Base-by-base conservation (phyloP, 2,113 vertebrate species). In the Xiphophorus maculatus region DNA sequence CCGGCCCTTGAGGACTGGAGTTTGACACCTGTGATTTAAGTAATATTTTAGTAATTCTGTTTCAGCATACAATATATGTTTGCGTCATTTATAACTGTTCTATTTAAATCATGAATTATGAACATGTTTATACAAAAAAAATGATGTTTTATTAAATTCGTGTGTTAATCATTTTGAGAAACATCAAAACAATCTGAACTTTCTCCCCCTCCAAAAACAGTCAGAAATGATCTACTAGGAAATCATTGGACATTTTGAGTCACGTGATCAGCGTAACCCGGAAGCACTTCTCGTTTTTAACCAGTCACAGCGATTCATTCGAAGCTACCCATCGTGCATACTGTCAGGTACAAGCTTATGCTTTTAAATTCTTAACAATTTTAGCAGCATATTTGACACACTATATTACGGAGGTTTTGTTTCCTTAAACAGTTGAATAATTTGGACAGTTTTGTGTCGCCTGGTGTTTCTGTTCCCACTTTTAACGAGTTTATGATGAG, bases 221-320 rank as follows among this genome's bases (percentile, higher is more conserved):
- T 42, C 48, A 51, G 48, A 51, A 28, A 37, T 9, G 4, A 27
- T 17, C n/a, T 14, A 14, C 63, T 13, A 5, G 15, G 9, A 80
- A 4, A 19, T 30, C 15, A 80, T 83, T 86, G 80, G 80, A 62
- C 66, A 44, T 72, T 66, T 48, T 15, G 1, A 11, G 40, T 79
- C 91, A 93, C 9, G 84, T 93, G 89, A 87, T 11, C 1, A 0
- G 2, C 1, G 8, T 91, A 90, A 93, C 92, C 92, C 92, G 93
- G 94, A 94, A 94, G 2, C 37, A 87, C 61, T 91, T 69, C 30
- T 25, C 32, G 63, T 90, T 88, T 91, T 80, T 66, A 86, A 77
- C 87, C 88, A 89, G 72, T 90, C 86, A 85, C 76, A 92, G 84
- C 82, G 90, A 92, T 93, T 94, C 90, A 91, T 90, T 93, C 82